Conservation (phyloP, 2,797 vertebrate species). For the Erethizon dorsatum region DNA sequence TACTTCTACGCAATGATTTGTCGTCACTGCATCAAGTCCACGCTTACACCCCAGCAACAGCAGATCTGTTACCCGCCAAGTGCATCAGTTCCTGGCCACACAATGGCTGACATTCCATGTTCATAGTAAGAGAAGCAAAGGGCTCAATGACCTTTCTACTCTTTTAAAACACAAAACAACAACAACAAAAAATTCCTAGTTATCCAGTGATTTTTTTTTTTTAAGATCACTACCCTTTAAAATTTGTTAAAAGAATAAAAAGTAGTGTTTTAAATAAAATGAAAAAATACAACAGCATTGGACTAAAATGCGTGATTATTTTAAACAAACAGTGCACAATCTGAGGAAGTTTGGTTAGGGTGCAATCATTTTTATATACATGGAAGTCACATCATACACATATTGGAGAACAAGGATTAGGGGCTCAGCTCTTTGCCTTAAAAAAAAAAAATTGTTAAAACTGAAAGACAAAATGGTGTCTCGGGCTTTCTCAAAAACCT, state of each 20-base stretch:
- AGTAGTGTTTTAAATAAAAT: slow-evolving; percentile 92
- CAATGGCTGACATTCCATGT: slow-evolving; percentile 87
- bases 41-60: slow-evolving; percentile 86
- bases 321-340: slow-evolving; percentile 95
- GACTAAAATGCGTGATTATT: slow-evolving; percentile 92
- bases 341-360: slow-evolving; percentile 93
- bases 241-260: slow-evolving; percentile 85
- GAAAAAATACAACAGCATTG: slow-evolving; percentile 89
- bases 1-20: slow-evolving; percentile 87
- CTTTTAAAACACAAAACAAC: slow-evolving; percentile 57
- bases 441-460: slow-evolving; percentile 53
- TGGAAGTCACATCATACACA: slow-evolving; percentile 92
- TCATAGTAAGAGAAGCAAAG: slow-evolving; percentile 87
- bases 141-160: slow-evolving; percentile 85
- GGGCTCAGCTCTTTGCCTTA: slow-evolving; percentile 66
- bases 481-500: slow-evolving; percentile 79
- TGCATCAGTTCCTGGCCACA: slow-evolving; percentile 88
- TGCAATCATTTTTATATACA: slow-evolving; percentile 88
- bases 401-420: slow-evolving; percentile 78
- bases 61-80: slow-evolving; percentile 85
- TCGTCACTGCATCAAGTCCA: slow-evolving; percentile 88
- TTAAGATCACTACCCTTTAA: slow-evolving; percentile 85
- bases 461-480: slow-evolving; percentile 83
- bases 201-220: slow-evolving; percentile 91
- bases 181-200: slow-evolving; percentile 79